Base-by-base conservation (phyloP, 2,113 vertebrate species). In the Megaceryle maxima region DNA sequence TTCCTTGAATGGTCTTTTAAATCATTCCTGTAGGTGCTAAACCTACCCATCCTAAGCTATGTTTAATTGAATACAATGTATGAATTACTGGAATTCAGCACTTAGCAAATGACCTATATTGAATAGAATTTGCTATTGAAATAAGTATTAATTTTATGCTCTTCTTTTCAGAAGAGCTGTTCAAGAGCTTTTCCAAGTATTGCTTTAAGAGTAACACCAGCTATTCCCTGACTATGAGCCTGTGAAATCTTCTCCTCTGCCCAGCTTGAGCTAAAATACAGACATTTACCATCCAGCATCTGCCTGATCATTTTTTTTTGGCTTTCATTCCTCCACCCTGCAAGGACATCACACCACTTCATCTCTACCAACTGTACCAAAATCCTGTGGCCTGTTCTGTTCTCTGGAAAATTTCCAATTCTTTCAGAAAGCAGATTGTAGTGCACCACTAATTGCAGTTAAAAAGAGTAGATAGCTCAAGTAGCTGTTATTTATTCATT, bases 401-500 rank as follows among this genome's bases (percentile, higher is more conserved):
- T 51, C 69, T 73, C 55, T 96, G 96, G 96, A 96, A 87, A 63
- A 46, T 13, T 94, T 96, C 94, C 96, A 96, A 7, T 6, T 64
- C 50, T 57, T 96, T 82, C 81, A 94, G 77, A 89, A 91, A 89
- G 74, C 50, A 91, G 91, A 96, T 41, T 96, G 88, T 74, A 92
- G 83, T 59, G 77, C 53, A 95, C 77, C 62, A 93, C 74, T 96
- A 96, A 96, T 91, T 95, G 83, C 67, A 91, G 91, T 93, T 91
- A 89, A 91, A 93, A 90, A 59, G 69, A 91, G 28, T 73, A 87
- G 77, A 89, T 74, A 89, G 83, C 67, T 94, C 80, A 56, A 91
- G 77, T 66, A 93, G 74, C 86, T 95, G 90, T 89, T 96, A 96
- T 95, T 96, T 96, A 97, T 94, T 75, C 57, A 87, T 91, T 62